Conservation (phyloP, 2,113 vertebrate genomes). For the Rhizomys pruinosus region DNA sequence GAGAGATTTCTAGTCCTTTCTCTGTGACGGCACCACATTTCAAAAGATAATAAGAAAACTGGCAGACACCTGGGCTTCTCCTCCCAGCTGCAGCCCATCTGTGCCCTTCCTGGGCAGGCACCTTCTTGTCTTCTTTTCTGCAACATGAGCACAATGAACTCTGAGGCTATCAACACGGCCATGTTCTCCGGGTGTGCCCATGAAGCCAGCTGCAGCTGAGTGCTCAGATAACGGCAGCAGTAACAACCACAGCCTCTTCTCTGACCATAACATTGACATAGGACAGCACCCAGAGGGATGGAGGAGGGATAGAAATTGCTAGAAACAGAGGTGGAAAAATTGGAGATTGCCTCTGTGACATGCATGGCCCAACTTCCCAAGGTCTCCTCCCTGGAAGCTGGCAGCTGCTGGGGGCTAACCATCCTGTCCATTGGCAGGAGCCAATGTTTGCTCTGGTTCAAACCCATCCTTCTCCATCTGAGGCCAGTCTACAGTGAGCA, state of each 20-base stretch:
- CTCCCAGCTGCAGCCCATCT: fast-evolving
- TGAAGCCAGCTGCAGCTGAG: neutral
- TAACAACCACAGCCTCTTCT: too few relatives aligned
- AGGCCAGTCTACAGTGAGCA: neutral
- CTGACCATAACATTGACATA: neutral
- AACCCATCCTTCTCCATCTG: neutral
- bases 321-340: neutral
- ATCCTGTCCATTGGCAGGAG: neutral
- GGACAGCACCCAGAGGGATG: neutral
- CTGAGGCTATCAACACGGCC: neutral
- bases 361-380: neutral
- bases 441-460: neutral
- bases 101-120: neutral
- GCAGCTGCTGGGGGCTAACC: fast-evolving
- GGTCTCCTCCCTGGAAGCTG: neutral
- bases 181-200: fast-evolving
- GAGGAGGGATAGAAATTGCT: neutral
- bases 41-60: neutral
- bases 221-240: neutral
- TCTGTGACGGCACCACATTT: neutral
- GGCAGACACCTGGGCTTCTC: too few relatives aligned
- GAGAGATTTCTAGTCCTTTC: neutral
- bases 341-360: neutral
- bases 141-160: neutral
- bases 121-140: neutral